These are phyloP conservation scores for Telmatochromis brichardi DNA, from an alignment of 2,113 vertebrate species.

Conservation along the genomic window DNA sequence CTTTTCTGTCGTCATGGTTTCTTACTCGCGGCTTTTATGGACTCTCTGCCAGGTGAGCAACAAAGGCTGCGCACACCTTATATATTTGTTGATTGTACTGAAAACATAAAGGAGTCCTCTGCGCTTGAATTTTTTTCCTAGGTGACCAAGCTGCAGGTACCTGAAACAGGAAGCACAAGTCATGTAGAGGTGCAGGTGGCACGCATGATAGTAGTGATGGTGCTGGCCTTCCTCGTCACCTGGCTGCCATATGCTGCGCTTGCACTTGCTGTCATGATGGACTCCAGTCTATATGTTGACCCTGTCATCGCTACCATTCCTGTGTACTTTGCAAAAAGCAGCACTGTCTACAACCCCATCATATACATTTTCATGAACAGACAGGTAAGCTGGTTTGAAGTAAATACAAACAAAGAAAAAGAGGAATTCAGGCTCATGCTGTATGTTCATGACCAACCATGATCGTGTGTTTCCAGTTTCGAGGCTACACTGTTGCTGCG, in stretches of 20 bases:
- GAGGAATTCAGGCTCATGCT: neutral
- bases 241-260: constrained; percentile 66
- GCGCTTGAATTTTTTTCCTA: neutral
- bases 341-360: constrained; percentile 64
- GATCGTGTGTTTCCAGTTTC: constrained; percentile 40
- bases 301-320: constrained; percentile 56
- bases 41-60: constrained; percentile 63
- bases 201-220: constrained; percentile 63
- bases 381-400: constrained; percentile 43
- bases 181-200: constrained; percentile 48
- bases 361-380: constrained; percentile 72
- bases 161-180: constrained; percentile 48
- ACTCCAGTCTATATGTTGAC: constrained; percentile 56
- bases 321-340: constrained; percentile 64
- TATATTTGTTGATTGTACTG: neutral
- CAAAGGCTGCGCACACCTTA: neutral
- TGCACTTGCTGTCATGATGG: constrained; percentile 46
- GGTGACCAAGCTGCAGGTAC: constrained; percentile 59
- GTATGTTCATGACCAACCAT: neutral
- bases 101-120: neutral
- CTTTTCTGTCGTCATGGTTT: constrained; percentile 61
- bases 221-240: constrained; percentile 62
- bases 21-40: constrained; percentile 63
- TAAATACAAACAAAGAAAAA: neutral
- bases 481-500: constrained; percentile 26